phyloP scores from a whole-genome alignment of 37 sponge, comb jelly and placozoan genomes.

The Crambe crambe region DNA sequence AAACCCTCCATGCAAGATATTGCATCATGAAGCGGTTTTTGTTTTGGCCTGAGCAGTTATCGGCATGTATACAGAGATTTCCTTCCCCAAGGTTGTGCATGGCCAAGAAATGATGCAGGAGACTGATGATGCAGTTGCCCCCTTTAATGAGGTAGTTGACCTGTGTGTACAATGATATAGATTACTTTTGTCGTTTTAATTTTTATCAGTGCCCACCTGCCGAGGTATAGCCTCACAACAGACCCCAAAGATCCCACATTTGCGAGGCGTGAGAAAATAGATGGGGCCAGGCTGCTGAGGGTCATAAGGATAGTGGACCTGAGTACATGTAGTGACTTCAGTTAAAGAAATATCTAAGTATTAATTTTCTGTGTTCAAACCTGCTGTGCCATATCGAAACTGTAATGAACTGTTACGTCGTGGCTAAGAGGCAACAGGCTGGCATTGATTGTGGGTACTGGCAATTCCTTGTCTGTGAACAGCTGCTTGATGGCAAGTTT shows the following conservation, averaged over 20 bases:
- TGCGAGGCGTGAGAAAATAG: conserved; percentile 62
- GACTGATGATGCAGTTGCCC: too few relatives aligned
- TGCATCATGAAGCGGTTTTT: conserved; percentile 22
- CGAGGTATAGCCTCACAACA: too few relatives aligned
- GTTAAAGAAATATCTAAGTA: neutral
- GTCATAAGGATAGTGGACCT: conserved; percentile 55
- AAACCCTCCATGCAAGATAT: too few relatives aligned
- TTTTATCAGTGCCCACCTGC: conserved; percentile 40
- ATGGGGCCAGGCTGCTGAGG: conserved; percentile 67
- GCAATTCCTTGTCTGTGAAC: conserved; percentile 3
- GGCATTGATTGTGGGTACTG: neutral
- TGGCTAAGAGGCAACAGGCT: neutral
- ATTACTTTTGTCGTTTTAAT: too few relatives aligned
- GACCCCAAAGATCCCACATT: too few relatives aligned
- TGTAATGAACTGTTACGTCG: conserved; percentile 32
- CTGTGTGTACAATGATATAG: too few relatives aligned
- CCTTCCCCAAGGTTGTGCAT: too few relatives aligned
- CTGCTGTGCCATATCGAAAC: conserved; percentile 62
- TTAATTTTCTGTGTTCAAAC: neutral
- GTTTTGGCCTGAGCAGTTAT: too few relatives aligned
- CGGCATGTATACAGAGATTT: too few relatives aligned
- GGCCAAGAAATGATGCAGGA: too few relatives aligned
- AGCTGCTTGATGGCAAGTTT: neutral
- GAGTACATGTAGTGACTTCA: neutral
- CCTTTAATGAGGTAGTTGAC: too few relatives aligned